Conservation (phyloP, 2,888 invertebrate genomes). For the Byasa hedistus region DNA sequence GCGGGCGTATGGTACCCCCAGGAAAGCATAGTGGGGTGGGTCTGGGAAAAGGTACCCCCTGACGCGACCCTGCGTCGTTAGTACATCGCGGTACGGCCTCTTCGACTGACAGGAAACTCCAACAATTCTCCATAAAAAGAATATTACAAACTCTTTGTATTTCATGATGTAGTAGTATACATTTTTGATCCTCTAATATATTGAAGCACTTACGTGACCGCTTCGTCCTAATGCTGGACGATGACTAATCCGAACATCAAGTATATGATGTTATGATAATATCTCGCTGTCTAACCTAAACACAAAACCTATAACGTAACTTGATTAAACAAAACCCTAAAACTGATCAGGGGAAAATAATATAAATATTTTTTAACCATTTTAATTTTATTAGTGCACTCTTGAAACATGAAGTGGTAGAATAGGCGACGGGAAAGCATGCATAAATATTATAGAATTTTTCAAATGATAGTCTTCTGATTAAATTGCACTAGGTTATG, state of each 20-base stretch:
- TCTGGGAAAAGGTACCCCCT: slow-evolving; percentile 57
- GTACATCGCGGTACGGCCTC: slow-evolving; percentile 53
- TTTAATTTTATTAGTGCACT: slow-evolving; percentile 22
- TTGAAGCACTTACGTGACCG: not conserved
- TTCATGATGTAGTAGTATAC: slow-evolving; percentile 17
- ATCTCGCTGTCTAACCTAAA: slow-evolving; percentile 31
- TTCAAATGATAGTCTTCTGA: not conserved
- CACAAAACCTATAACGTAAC: slow-evolving; percentile 29
- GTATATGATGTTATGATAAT: slow-evolving; percentile 35
- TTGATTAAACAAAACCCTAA: slow-evolving; percentile 15
- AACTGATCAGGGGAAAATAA: slow-evolving; percentile 24
- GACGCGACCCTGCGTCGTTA: slow-evolving; percentile 56
- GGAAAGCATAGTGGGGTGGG: slow-evolving; percentile 62
- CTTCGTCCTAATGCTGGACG: slow-evolving; percentile 12
- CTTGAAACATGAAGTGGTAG: slow-evolving; percentile 17
- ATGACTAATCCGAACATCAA: slow-evolving; percentile 14
- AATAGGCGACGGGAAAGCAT: slow-evolving; percentile 1
- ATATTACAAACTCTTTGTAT: slow-evolving; percentile 24
- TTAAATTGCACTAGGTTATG: not conserved
- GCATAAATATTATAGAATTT: slow-evolving; percentile 1
- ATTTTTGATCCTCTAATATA: not conserved
- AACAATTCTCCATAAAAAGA: slow-evolving; percentile 33
- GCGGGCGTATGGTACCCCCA: slow-evolving; percentile 68
- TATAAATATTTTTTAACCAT: slow-evolving; percentile 14
- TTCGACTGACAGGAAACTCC: slow-evolving; percentile 19